Percentiles rank a stretch among this genome's conserved stretches.
Evolutionary conservation across 2,113 vertebrate genomes (phyloP).

Genomic region (Menura novaehollandiae): DNA sequence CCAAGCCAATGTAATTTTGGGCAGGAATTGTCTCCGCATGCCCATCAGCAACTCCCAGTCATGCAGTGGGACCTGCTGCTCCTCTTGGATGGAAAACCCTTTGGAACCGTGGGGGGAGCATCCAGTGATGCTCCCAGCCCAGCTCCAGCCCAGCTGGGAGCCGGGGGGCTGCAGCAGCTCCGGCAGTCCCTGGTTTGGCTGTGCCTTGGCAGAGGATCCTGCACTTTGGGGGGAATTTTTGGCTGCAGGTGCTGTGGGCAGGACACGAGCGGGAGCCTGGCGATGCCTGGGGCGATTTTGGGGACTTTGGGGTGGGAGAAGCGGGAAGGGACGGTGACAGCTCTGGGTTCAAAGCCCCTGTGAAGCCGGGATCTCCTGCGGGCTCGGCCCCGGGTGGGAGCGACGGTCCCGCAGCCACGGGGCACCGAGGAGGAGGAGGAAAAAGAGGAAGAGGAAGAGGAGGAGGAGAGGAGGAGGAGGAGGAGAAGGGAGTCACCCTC

Average conservation of each 20-base stretch:
- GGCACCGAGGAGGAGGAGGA: not conserved
- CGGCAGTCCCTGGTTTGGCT: rapidly evolving
- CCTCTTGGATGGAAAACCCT: not conserved
- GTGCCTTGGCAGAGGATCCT: not conserved
- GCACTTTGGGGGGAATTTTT: not conserved
- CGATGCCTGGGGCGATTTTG: not conserved
- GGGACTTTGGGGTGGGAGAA: not conserved
- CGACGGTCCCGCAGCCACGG: rapidly evolving
- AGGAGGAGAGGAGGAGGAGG: not conserved
- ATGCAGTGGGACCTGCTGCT: not conserved
- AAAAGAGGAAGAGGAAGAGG: not conserved
- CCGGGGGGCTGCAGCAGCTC: not conserved
- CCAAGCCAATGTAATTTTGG: not conserved
- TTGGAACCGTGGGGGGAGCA: not conserved
- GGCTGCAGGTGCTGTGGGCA: not conserved
- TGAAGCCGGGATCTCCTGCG: not conserved
- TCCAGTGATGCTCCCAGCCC: not conserved
- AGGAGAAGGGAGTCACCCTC: not conserved
- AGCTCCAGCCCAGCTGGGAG: not conserved
- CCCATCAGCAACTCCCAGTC: not conserved
- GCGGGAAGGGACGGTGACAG: not conserved
- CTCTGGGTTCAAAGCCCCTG: not conserved
- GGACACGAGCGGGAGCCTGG: not conserved
- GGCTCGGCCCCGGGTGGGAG: rapidly evolving
- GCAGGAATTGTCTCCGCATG: rapidly evolving